Base-by-base conservation (phyloP, 2,113 vertebrate genomes). In the Ptilorrhoa leucosticta region DNA sequence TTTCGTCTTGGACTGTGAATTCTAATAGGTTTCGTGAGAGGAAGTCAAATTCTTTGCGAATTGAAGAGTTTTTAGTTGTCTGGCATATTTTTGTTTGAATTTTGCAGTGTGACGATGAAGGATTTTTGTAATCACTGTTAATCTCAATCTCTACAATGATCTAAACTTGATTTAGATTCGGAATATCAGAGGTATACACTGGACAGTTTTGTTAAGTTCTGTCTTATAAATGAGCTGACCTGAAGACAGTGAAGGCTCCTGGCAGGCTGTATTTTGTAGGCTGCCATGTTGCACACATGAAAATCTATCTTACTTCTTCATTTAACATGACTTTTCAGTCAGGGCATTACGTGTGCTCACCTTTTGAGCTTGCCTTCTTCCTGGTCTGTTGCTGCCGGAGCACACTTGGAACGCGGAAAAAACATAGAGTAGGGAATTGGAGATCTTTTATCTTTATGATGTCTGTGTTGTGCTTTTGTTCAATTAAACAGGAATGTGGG, bases 381-480 rank as follows among this genome's bases (percentile, higher is more conserved):
- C 30, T 58, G 24, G 7, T 51, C 27, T 54, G 17, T 54, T 48
- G 54, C 31, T 56, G n/a, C 58, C 33, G 40, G 66, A 91, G 19
- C 18, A 6, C 0, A 0, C 33, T 71, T 65, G 42, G 50, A 31
- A 73, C 6, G 3, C 6, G 21, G 56, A 7, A 79, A 83, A 26
- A 51, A 5, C 11, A 2, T 3, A 15, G 18, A 24, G 7, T 27
- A 15, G 0, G 1, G 31, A 71, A 19, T 30, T 71, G 30, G 51
- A 51, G 44, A 22, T 65, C 28, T 70, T 83, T 47, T 44, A 9
- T 82, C 64, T 89, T 71, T 33, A 12, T 57, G 8, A 40, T 51
- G 58, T 44, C 58, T 1, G 0, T 40, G 21, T 42, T 93, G 54
- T 73, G 33, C 3, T 83, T 90, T 80, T 77, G 37, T 86, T 90